Evolutionary conservation across 2,888 invertebrate genomes (phyloP).

Genomic region (Pachydiplax longipennis): DNA sequence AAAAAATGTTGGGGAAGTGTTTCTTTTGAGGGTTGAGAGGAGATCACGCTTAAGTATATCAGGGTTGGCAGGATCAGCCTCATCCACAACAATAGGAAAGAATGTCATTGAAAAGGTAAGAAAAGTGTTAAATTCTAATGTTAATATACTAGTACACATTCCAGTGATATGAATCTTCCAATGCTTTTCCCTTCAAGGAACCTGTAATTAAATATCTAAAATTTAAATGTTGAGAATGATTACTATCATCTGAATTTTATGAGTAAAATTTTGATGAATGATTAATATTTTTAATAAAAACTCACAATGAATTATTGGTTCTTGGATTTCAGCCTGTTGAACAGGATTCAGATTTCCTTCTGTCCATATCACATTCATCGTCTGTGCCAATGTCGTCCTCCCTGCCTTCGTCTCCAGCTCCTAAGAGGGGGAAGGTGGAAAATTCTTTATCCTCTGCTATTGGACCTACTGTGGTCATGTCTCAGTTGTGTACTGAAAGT

Average conservation of each 20-base stretch:
- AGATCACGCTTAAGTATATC: slow-evolving; percentile 58
- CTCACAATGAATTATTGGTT: not conserved
- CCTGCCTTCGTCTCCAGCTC: slow-evolving; percentile 29
- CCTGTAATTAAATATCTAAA: not conserved
- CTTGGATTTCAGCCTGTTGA: not conserved
- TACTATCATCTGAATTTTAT: too few species aligned
- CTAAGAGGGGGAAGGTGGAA: slow-evolving; percentile 28
- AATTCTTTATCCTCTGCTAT: slow-evolving; percentile 20
- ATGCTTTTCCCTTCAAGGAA: too few species aligned
- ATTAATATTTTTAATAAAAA: too few species aligned
- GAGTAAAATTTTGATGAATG: too few species aligned
- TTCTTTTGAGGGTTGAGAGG: slow-evolving; percentile 69
- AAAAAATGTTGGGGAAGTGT: slow-evolving; percentile 61
- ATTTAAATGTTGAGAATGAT: not conserved
- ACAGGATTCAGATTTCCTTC: not conserved
- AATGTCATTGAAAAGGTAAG: slow-evolving; percentile 13
- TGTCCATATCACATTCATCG: not conserved
- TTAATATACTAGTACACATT: too few species aligned
- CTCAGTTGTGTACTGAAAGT: slow-evolving; percentile 18
- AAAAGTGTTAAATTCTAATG: not conserved
- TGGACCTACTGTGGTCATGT: slow-evolving; percentile 25
- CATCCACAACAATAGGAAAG: not conserved
- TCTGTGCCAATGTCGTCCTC: slow-evolving; percentile 14
- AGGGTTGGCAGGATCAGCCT: slow-evolving; percentile 21
- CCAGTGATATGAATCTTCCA: too few species aligned